These are phyloP conservation scores for Ondatra zibethicus DNA, from an alignment of 2,113 vertebrate genomes.

Conservation along the genomic window DNA sequence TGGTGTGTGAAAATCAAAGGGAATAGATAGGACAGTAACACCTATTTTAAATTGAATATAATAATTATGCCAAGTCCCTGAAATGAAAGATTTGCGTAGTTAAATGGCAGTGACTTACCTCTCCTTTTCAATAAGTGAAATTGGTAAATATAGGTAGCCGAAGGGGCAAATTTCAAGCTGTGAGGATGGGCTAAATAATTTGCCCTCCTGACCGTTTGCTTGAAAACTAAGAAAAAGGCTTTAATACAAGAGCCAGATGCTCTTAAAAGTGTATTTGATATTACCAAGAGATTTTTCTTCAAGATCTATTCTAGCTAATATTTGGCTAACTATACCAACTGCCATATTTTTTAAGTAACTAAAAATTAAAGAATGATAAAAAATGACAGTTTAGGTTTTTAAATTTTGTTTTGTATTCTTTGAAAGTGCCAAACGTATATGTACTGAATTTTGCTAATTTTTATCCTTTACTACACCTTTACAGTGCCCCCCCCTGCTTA, in stretches of 20 bases:
- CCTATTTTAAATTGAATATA: neutral
- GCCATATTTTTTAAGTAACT: neutral
- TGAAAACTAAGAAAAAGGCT: neutral
- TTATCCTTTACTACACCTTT: too few relatives aligned
- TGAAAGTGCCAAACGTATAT: neutral
- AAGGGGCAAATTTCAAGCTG: neutral
- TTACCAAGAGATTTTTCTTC: neutral
- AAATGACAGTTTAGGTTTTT: neutral
- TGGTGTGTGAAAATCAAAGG: neutral
- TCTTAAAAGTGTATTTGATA: neutral
- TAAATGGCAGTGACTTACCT: neutral
- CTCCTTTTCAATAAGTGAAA: neutral
- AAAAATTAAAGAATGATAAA: neutral
- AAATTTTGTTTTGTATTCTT: neutral
- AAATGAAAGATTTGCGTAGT: neutral
- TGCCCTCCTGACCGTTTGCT: neutral
- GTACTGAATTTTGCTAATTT: neutral
- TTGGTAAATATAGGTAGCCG: neutral
- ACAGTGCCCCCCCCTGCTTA: neutral
- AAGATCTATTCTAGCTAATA: neutral
- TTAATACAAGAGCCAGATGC: neutral
- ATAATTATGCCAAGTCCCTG: neutral
- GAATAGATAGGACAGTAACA: neutral
- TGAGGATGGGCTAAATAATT: neutral
- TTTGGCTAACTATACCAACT: neutral